Base-by-base conservation (phyloP, 2,888 invertebrate genomes). In the Adela reaumurella region DNA sequence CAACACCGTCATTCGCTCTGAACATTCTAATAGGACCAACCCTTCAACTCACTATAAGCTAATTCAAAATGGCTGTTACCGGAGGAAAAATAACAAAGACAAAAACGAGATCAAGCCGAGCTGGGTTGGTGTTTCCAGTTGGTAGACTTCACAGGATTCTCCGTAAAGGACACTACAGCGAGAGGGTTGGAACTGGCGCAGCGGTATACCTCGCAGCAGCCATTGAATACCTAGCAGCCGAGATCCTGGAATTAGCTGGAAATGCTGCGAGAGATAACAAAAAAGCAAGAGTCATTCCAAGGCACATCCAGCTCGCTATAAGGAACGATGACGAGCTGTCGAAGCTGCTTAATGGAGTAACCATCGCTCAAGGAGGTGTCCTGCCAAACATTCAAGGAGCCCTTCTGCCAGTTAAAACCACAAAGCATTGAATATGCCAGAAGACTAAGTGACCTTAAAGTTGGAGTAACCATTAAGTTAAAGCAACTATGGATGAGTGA, bases 261-360 rank as follows among this genome's bases (percentile, higher is more conserved):
- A 83, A 85, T 51, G 85, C 83, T 0, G 85, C 86, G 0, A 63
- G 70, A 41, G 84, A 88, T 49, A 87, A 87, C 62, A 85, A 87
- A 54, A 89, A 88, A 60, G 73, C 77, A 1, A 74, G 86, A 5
- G 52, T 71, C 0, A 53, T 57, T 0, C 69, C 70, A 0, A 55
- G 72, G 1, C 68, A 69, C 44, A 61, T 74, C 1, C 51, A 70
- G 0, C 57, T 68, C 14, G 73, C 73, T 0, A 67, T 74, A 6
- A 62, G 61, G 29, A 66, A 69, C 8, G 73, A 72, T 49, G 70
- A 70, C 0, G 73, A 74, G 20, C 47, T 74, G 8, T 64, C 60
- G 48, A 58, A 48, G 16, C 61, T 71, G 68, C 51, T 72, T 46
- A 47, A 17, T 0, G 66, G 65, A 1, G 67, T 65, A 0, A 67